phyloP scores from a whole-genome alignment of 1,140 invertebrate genomes.

The Bilobella aurantiaca region DNA sequence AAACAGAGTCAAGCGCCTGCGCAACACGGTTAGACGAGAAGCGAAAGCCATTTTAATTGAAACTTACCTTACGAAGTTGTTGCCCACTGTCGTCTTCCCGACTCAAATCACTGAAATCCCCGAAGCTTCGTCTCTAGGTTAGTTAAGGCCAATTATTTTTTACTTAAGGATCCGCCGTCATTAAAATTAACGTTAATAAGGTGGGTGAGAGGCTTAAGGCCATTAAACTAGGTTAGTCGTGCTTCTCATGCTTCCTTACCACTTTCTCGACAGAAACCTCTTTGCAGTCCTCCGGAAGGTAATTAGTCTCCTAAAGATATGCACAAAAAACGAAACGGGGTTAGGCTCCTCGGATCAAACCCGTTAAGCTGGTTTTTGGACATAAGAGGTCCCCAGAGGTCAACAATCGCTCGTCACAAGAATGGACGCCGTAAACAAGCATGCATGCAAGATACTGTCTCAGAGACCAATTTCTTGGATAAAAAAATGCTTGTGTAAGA shows the following conservation, averaged over 20 bases:
- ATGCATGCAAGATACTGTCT: too few relatives aligned
- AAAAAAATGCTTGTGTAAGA: background rate
- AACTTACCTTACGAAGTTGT: background rate
- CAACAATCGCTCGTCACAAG: background rate
- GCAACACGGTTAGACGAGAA: background rate
- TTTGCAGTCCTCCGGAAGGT: background rate
- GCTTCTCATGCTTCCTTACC: background rate
- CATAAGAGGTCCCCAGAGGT: background rate
- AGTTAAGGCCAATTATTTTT: too few relatives aligned
- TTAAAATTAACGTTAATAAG: background rate
- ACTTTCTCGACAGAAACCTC: background rate
- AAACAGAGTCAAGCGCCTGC: background rate
- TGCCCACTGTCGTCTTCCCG: background rate
- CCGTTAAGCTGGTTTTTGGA: background rate
- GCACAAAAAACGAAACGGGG: background rate
- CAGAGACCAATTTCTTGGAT: too few relatives aligned
- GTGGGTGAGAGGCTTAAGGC: background rate
- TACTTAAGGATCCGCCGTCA: too few relatives aligned
- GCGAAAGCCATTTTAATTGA: background rate
- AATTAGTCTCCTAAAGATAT: background rate
- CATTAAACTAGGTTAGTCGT: slow-evolving; percentile 1
- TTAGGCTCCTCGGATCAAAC: background rate
- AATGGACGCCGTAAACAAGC: too few relatives aligned
- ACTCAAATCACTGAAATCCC: background rate
- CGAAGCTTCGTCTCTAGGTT: slow-evolving; percentile 2